phyloP scores from a whole-genome alignment of 2,113 vertebrate species.

The Alligator mississippiensis region DNA sequence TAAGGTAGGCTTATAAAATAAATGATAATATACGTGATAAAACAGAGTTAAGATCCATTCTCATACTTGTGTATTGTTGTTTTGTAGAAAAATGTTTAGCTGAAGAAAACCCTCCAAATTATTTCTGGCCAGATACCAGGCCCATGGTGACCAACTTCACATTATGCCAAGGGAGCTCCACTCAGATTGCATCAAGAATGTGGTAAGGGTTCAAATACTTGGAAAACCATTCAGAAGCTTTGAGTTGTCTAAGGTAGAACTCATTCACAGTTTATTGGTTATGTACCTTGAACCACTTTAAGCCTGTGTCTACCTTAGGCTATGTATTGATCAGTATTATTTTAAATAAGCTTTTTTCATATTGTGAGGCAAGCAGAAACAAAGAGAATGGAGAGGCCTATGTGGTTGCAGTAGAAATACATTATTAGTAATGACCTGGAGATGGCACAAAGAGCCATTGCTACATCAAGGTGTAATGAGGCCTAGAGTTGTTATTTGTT shows the following conservation, averaged over 20 bases:
- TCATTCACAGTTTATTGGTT: neutral
- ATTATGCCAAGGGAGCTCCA: constrained; percentile 84
- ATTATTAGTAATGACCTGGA: neutral
- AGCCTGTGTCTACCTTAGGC: neutral
- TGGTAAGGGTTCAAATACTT: constrained; percentile 81
- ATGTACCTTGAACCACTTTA: neutral
- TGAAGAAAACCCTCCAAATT: constrained; percentile 79
- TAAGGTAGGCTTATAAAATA: neutral
- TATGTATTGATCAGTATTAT: neutral
- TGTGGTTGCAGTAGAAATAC: neutral
- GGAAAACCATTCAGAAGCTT: neutral
- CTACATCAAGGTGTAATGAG: neutral
- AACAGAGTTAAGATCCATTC: neutral
- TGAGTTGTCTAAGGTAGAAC: neutral
- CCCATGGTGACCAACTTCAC: constrained; percentile 75
- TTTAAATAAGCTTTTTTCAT: neutral
- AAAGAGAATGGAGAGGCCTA: neutral
- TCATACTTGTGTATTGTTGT: neutral
- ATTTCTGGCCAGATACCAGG: constrained; percentile 83
- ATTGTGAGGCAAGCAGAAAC: neutral
- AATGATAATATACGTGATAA: neutral
- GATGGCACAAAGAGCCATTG: neutral
- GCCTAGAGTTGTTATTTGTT: neutral
- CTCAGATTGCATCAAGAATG: constrained; percentile 82
- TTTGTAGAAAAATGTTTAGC: constrained; percentile 81